A percentile compares a stretch with the other conserved stretches of the same genome.
Conservation (phyloP, 2,113 vertebrate genomes). For the Neolamprologus hecqui region DNA sequence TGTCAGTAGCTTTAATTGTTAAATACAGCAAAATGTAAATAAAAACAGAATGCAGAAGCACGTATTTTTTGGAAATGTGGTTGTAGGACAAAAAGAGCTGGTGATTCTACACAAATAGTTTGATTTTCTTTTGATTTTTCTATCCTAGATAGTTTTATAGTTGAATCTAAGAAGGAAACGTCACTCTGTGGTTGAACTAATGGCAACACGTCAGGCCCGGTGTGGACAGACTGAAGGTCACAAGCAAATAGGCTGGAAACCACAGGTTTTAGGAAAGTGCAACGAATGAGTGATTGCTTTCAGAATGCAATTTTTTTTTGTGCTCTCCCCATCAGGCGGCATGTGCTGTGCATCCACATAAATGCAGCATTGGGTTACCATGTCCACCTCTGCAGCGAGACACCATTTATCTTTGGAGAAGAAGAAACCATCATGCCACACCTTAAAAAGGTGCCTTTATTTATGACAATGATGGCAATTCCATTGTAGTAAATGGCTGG, state of each 20-base stretch:
- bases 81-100: not conserved
- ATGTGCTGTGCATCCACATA: conserved; percentile 73
- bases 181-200: not conserved
- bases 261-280: not conserved
- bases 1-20: not conserved
- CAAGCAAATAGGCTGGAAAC: not conserved
- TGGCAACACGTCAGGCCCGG: not conserved
- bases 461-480: not conserved
- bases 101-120: not conserved
- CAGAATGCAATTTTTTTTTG: not conserved
- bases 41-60: not conserved
- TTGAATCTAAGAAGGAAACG: not conserved
- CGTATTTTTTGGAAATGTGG: not conserved
- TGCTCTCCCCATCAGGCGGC: conserved; percentile 67
- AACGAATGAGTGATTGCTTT: not conserved
- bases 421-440: conserved; percentile 79
- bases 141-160: not conserved
- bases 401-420: conserved; percentile 80
- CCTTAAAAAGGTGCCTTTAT: conserved; percentile 70
- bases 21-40: not conserved
- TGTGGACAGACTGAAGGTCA: not conserved
- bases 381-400: conserved; percentile 78
- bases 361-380: conserved; percentile 72
- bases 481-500: not conserved
- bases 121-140: not conserved